Evolutionary conservation across 2,113 vertebrate genomes (phyloP).

Genomic region (Hypomesus transpacificus): DNA sequence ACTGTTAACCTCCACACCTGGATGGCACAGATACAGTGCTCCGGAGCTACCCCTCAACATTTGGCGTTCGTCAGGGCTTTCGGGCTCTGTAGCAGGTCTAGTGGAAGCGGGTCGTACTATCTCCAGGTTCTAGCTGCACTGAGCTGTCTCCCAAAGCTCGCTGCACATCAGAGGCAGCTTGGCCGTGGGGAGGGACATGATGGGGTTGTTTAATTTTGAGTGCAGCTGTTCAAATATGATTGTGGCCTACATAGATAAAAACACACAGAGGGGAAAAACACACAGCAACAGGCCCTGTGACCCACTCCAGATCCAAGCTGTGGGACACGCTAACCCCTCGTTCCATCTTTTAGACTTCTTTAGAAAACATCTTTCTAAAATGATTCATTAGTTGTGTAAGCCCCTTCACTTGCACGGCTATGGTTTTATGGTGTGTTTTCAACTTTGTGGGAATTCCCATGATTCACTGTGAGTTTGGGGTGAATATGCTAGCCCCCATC

Average conservation of each 20-base stretch:
- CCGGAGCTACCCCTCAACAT: not conserved
- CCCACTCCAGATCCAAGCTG: conserved; percentile 19
- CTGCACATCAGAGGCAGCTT: conserved; percentile 21
- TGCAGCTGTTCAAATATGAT: conserved; percentile 72
- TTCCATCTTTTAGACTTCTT: conserved; percentile 37
- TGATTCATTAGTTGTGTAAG: conserved; percentile 43
- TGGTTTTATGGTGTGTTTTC: not conserved
- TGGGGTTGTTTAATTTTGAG: conserved; percentile 54
- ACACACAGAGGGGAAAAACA: conserved; percentile 43
- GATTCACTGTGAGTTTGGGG: not conserved
- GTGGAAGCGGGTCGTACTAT: not conserved
- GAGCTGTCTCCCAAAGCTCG: not conserved
- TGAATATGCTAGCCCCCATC: not conserved
- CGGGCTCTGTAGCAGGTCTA: not conserved
- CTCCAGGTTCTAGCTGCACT: not conserved
- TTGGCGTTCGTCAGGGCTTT: not conserved
- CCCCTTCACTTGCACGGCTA: not conserved
- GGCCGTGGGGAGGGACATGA: conserved; percentile 27
- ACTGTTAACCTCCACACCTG: conserved; percentile 35
- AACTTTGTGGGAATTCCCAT: not conserved
- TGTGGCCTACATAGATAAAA: conserved; percentile 53
- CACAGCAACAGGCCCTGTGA: conserved; percentile 24
- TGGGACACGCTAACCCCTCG: not conserved
- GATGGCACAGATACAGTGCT: conserved; percentile 16
- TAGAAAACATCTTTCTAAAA: conserved; percentile 44